Conservation (phyloP, 2,888 invertebrate genomes). For the Pammene aurita region DNA sequence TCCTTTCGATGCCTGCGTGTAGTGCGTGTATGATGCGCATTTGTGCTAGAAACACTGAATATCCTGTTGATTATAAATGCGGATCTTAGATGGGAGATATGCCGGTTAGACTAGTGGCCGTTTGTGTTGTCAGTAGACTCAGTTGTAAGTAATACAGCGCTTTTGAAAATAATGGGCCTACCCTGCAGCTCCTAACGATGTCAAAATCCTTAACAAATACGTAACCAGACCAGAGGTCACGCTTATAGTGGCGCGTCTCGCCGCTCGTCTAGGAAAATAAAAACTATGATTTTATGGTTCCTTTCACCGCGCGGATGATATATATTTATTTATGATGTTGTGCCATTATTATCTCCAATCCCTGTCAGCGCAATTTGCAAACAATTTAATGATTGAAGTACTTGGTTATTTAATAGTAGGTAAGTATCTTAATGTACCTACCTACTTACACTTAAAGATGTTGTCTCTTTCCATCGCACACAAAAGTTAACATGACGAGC, state of each 20-base stretch:
- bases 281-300: neutral
- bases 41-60: slow-evolving; percentile 49
- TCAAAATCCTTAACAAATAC: neutral
- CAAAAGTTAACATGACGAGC: too few species aligned
- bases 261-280: neutral
- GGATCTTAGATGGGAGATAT: slow-evolving; percentile 34
- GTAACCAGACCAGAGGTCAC: neutral
- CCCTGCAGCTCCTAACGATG: neutral
- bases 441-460: too few species aligned
- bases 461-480: too few species aligned
- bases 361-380: slow-evolving; percentile 1
- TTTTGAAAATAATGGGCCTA: slow-evolving; percentile 6
- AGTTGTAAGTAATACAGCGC: neutral
- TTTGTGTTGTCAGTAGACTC: neutral
- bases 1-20: slow-evolving; percentile 48
- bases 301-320: neutral
- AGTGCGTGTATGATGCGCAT: slow-evolving; percentile 43
- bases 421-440: too few species aligned
- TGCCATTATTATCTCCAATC: neutral
- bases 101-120: slow-evolving; percentile 7
- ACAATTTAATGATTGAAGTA: slow-evolving; percentile 2
- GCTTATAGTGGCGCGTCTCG: neutral
- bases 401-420: too few species aligned
- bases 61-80: slow-evolving; percentile 44
- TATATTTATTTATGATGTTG: neutral